These are phyloP conservation scores for Tipula confusa DNA, from an alignment of 2,888 invertebrate genomes.

Conservation along the genomic window DNA sequence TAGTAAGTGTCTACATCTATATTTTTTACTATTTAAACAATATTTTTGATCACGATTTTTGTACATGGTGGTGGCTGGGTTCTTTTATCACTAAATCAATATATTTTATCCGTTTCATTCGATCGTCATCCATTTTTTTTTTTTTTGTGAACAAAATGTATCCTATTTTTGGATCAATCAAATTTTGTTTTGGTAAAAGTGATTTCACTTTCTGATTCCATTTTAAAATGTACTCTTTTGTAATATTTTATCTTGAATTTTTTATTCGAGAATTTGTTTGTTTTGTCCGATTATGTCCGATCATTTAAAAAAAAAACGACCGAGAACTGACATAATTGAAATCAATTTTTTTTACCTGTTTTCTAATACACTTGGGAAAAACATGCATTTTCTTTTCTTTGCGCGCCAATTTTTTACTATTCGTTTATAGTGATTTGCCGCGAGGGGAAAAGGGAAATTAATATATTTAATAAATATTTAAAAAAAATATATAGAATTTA, in stretches of 20 bases:
- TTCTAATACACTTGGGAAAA: not conserved
- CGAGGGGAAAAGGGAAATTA: not conserved
- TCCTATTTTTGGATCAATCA: not conserved
- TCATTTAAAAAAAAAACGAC: not conserved
- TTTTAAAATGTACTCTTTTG: not conserved
- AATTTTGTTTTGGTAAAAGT: constrained; percentile 17
- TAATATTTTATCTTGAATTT: not conserved
- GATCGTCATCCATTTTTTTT: not conserved
- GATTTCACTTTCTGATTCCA: constrained; percentile 20
- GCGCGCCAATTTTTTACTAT: not conserved
- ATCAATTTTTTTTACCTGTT: no score
- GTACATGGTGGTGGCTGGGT: not conserved
- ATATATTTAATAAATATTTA: not conserved
- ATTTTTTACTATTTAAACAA: constrained; percentile 26
- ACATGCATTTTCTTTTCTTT: not conserved
- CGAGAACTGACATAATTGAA: not conserved
- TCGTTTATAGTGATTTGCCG: not conserved
- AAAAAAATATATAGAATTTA: not conserved
- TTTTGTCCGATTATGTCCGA: not conserved
- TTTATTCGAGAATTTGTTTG: not conserved
- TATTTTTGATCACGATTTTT: not conserved
- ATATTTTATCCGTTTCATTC: not conserved
- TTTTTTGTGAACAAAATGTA: not conserved
- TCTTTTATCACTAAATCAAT: not conserved
- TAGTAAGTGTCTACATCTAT: constrained; percentile 3